A percentile compares a stretch with the other conserved stretches of the same genome.
Conservation (phyloP, 2,888 invertebrate species). For the Caenorhabditis macrosperma region DNA sequence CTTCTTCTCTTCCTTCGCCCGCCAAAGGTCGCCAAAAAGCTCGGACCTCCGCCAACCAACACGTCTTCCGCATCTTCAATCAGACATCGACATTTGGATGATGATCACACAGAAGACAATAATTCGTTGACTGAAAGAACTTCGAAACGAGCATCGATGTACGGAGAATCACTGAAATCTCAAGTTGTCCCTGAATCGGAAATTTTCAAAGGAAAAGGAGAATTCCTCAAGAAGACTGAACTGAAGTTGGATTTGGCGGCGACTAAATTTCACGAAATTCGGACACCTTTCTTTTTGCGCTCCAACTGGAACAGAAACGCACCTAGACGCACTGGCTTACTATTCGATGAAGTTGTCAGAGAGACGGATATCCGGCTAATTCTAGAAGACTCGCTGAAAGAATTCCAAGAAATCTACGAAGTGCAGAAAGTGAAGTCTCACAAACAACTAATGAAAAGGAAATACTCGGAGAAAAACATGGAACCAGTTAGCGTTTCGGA, state of each 20-base stretch:
- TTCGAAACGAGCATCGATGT: slow-evolving; percentile 44
- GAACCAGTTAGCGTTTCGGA: slow-evolving; percentile 10
- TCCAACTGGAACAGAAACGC: slow-evolving; percentile 29
- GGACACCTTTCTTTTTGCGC: slow-evolving; percentile 38
- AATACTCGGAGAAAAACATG: slow-evolving; percentile 35
- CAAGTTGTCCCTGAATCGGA: slow-evolving; percentile 33
- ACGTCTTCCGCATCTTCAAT: slow-evolving; percentile 28
- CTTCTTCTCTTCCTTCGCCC: slow-evolving; percentile 35
- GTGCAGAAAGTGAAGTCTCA: slow-evolving; percentile 32
- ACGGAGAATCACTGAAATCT: slow-evolving; percentile 38
- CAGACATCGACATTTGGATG: slow-evolving; percentile 19
- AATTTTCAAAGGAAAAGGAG: slow-evolving; percentile 55
- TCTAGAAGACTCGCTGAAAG: slow-evolving; percentile 36
- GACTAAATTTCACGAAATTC: slow-evolving; percentile 39
- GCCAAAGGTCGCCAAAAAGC: slow-evolving; percentile 20
- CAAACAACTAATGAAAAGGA: slow-evolving; percentile 41
- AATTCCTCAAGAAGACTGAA: slow-evolving; percentile 41
- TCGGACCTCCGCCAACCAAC: slow-evolving; percentile 9
- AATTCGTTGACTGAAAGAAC: slow-evolving; percentile 45
- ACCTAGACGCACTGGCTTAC: slow-evolving; percentile 26
- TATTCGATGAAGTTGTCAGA: slow-evolving; percentile 38
- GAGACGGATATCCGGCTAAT: slow-evolving; percentile 27
- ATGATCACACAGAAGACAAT: slow-evolving; percentile 38
- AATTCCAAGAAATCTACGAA: slow-evolving; percentile 26
- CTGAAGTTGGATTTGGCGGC: slow-evolving; percentile 33